A percentile compares a stretch with the other conserved stretches of the same genome.
Evolutionary conservation across 2,888 invertebrate species (phyloP).

Genomic region (Harpagoxenus sublaevis): DNA sequence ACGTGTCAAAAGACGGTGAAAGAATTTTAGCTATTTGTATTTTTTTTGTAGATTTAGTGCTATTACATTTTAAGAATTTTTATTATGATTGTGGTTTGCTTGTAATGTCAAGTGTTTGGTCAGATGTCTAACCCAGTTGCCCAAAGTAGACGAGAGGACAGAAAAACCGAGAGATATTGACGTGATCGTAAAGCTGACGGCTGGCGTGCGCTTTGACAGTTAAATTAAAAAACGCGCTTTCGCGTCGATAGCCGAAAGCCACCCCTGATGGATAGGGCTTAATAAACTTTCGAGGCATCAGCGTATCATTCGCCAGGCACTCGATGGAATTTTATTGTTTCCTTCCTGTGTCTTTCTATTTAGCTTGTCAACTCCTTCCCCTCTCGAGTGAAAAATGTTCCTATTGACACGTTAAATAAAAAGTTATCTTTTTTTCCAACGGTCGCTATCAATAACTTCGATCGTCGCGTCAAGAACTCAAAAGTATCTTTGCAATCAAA

Average conservation of each 20-base stretch:
- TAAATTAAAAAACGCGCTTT: conserved; percentile 66
- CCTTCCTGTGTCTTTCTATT: conserved; percentile 54
- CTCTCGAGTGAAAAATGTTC: conserved; percentile 33
- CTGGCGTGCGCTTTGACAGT: conserved; percentile 55
- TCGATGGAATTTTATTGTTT: conserved; percentile 71
- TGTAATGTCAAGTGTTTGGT: background rate
- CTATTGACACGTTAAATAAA: background rate
- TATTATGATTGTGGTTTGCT: background rate
- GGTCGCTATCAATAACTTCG: background rate
- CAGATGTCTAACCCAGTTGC: conserved; percentile 37
- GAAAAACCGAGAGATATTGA: conserved; percentile 28
- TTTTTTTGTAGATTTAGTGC: background rate
- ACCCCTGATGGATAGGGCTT: conserved; percentile 65
- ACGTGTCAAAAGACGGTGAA: background rate
- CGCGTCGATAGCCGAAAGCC: conserved; percentile 60
- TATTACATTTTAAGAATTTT: background rate
- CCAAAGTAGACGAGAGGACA: conserved; percentile 8
- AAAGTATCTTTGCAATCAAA: background rate
- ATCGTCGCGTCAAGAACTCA: background rate
- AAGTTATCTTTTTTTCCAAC: background rate
- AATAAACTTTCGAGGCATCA: conserved; percentile 72
- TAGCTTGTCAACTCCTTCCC: conserved; percentile 53
- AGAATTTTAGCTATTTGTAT: background rate
- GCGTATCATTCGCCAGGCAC: conserved; percentile 61
- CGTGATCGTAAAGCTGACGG: conserved; percentile 35